Conservation (phyloP, 2,888 invertebrate genomes). For the Leucophenga montana region DNA sequence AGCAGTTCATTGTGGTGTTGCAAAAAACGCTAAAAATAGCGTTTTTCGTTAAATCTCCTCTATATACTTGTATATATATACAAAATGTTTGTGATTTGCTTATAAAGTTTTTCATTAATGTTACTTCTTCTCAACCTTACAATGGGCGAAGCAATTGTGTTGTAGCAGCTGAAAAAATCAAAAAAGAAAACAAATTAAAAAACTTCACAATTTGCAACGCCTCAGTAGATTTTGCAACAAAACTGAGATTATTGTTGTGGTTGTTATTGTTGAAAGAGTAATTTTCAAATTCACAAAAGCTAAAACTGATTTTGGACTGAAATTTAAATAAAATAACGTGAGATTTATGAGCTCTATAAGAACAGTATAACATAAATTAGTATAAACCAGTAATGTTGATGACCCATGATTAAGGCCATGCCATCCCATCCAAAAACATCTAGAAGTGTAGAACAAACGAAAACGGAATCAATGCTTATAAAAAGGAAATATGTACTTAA, state of each 20-base stretch:
- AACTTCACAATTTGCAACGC: background rate
- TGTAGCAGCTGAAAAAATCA: background rate
- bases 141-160: background rate
- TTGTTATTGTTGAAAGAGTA: background rate
- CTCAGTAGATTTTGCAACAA: background rate
- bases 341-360: too few relatives aligned
- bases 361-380: too few relatives aligned
- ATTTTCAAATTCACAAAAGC: background rate
- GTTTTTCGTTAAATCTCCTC: background rate
- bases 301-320: background rate
- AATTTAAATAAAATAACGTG: too few relatives aligned
- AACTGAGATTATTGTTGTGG: background rate
- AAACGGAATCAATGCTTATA: too few relatives aligned
- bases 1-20: background rate
- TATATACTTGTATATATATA: background rate
- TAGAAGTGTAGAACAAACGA: too few relatives aligned
- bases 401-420: too few relatives aligned
- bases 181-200: too few relatives aligned
- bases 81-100: background rate
- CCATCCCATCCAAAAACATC: too few relatives aligned
- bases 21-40: constrained; percentile 17
- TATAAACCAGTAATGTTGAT: too few relatives aligned
- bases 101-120: background rate
- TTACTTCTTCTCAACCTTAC: background rate
- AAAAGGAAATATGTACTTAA: too few relatives aligned